Evolutionary conservation across 2,113 vertebrate genomes (phyloP), one percentile per base, ranked within the genome.

Genomic region (Thinocorus orbignyianus): DNA sequence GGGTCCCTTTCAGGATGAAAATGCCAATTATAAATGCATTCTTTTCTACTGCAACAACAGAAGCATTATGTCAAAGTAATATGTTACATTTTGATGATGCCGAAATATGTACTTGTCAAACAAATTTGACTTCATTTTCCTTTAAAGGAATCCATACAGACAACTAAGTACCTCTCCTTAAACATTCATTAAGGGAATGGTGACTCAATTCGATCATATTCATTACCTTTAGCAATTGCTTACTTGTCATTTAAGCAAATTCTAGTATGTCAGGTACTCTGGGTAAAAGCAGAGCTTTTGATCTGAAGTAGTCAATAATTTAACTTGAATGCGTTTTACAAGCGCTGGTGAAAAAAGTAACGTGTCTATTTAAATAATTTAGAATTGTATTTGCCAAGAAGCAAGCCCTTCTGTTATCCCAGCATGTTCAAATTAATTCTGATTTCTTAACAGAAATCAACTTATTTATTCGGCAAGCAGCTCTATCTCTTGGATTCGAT

Each of bases 371-470:
- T 84, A 86, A 95, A 95, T 93, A 93, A 93, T 92, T 91, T 57
- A 88, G 46, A 39, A 87, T 71, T 88, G 90, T 90, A 90, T 92
- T 93, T 94, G 91, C 70, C 55, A 83, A 89, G 83, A 95, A 88
- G 31, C n/a, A 89, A 81, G 51, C 26, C 81, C 69, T 90, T 94
- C 90, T 97, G 77, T 83, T 92, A 23, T 88, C 76, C 51, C 73
- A 91, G 80, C 52, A 81, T 74, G 88, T 81, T 94, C 54, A 35
- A 92, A 95, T 81, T 92, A 92, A 86, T 92, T 86, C 49, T 88
- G 48, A 86, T 91, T 91, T 92, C 93, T 95, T 90, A 91, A 46
- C n/a, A 87, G 76, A 92, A 95, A 87, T 81, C 73, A 91, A 35
- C 22, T 89, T 90, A 91, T 86, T 91, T 94, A 88, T 89, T 84